Base-by-base conservation (phyloP, 2,888 invertebrate genomes). In the Chirona hameri region DNA sequence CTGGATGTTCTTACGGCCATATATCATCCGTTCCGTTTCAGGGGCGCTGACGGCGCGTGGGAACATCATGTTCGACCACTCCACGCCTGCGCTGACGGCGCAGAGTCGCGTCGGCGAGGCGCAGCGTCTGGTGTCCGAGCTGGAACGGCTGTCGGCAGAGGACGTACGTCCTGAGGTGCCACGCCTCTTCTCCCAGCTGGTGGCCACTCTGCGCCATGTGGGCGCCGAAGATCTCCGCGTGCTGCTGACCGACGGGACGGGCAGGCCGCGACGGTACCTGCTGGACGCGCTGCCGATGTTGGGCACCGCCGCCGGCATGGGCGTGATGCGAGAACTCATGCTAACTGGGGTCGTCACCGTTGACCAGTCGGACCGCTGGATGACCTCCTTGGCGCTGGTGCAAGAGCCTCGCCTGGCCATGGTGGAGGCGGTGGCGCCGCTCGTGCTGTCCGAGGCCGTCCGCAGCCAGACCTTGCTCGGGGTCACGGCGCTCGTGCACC, bases 211-310 rank as follows among this genome's bases (percentile, higher is more conserved):
- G 84, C 86, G 88, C 83, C 84, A 86, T 57, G 86, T 90, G 52
- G 87, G 87, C 60, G 86, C 87, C n/a, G 81, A 84, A 3, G 86
- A 88, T 15, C 85, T 90, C 72, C 84, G 85, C 31, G 82, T 85
- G 10, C 84, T 87, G n/a, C 87, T 87, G 83, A 83, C 84, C 60
- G 85, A 84, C 46, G 83, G 83, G 52, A 83, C 84, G 29, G 57
- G 82, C 5, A 81, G 82, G 29, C 81, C 84, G 12, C 85, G 88
- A 86, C 88, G 87, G 85, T 89, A 88, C 86, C 87, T 90, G 84
- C 85, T 94, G 84, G 95, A 97, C 87, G 95, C 96, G 0, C 88
- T 98, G 12, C 96, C 97, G 0, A 94, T 94, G 87, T 92, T 97
- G 72, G 94, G 94, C 7, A 97, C 94, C 85, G 91, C 92, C 0